phyloP scores from a whole-genome alignment of 2,113 vertebrate species.

The Scomber japonicus region DNA sequence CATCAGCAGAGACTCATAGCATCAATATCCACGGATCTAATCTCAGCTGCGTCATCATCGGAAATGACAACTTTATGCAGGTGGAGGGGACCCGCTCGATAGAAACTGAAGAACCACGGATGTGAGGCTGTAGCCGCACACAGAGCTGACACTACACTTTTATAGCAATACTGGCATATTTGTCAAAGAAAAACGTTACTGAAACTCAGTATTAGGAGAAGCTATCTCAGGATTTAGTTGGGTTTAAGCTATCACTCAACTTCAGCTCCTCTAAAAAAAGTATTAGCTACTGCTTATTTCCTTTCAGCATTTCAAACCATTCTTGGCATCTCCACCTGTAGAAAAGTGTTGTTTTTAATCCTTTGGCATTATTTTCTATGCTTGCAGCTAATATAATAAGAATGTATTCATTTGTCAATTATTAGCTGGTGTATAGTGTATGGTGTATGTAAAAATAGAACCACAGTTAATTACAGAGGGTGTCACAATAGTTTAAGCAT shows the following conservation, averaged over 20 bases:
- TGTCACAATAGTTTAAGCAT: not conserved
- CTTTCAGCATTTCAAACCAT: too few species aligned
- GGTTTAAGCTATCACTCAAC: too few species aligned
- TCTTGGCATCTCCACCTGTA: too few species aligned
- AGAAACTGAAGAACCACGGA: not conserved
- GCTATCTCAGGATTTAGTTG: not conserved
- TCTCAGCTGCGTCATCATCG: constrained; percentile 80
- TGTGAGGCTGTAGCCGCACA: not conserved
- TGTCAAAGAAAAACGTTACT: too few species aligned
- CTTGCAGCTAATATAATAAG: too few species aligned
- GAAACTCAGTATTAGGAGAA: not conserved
- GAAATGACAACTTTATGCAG: constrained; percentile 80
- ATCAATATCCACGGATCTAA: constrained; percentile 72
- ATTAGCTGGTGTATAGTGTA: too few species aligned
- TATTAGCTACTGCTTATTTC: too few species aligned
- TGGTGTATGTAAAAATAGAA: not conserved
- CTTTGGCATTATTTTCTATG: too few species aligned
- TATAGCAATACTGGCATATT: not conserved
- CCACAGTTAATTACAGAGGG: not conserved
- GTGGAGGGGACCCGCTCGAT: constrained; percentile 28
- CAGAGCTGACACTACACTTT: not conserved
- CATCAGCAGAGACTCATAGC: constrained; percentile 15
- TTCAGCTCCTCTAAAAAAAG: too few species aligned
- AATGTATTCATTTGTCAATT: too few species aligned
- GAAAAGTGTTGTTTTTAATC: too few species aligned